phyloP scores from a whole-genome alignment of 2,113 vertebrate species.

The Phalacrocorax aristotelis region DNA sequence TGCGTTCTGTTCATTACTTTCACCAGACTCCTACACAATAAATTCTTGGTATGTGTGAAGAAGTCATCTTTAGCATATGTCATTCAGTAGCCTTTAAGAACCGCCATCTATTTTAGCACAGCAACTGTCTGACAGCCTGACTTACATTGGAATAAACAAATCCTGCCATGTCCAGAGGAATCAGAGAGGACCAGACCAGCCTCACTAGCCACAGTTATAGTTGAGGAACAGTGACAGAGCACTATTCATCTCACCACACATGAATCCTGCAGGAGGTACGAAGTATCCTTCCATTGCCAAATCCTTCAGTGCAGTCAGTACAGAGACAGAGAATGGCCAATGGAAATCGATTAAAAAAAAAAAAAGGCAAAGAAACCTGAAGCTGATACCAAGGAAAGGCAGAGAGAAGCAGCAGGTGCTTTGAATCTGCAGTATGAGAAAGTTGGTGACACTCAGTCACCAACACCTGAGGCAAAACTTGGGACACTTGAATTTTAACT shows the following conservation, averaged over 20 bases:
- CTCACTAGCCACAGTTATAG: not conserved
- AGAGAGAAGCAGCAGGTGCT: not conserved
- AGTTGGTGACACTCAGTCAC: not conserved
- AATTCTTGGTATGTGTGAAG: slow-evolving; percentile 20
- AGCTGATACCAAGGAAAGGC: not conserved
- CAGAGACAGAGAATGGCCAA: not conserved
- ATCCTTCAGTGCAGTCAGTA: not conserved
- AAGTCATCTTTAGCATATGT: slow-evolving; percentile 22
- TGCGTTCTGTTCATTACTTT: slow-evolving; percentile 34
- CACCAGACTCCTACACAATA: slow-evolving; percentile 10
- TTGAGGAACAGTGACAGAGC: not conserved
- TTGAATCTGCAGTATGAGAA: not conserved
- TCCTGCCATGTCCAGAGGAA: not conserved
- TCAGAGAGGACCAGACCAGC: not conserved
- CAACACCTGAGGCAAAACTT: not conserved
- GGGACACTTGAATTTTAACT: not conserved
- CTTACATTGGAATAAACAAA: not conserved
- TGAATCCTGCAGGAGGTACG: not conserved
- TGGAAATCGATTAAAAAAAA: not conserved
- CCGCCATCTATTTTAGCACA: not conserved
- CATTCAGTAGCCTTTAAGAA: not conserved
- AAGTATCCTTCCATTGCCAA: not conserved
- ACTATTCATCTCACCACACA: not conserved
- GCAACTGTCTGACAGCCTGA: not conserved
- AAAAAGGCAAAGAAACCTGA: not conserved